Evolutionary conservation across 2,797 vertebrate species (phyloP).

Genomic region (Sciaenops ocellatus): DNA sequence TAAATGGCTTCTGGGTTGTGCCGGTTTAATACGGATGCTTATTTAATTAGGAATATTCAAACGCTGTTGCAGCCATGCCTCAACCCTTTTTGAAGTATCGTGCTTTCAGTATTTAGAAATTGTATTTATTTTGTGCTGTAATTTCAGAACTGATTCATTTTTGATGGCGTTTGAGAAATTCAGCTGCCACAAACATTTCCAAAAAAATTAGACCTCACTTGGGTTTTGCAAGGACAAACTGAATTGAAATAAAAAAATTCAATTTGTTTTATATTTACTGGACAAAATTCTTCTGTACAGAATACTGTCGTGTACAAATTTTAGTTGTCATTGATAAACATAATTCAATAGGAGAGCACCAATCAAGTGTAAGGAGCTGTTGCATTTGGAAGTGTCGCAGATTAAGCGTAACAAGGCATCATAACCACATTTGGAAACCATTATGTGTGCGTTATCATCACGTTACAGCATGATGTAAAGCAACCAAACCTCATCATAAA

Average conservation of each 20-base stretch:
- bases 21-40: conserved; percentile 15
- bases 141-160: conserved; percentile 26
- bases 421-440: conserved; percentile 30
- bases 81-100: conserved; percentile 11
- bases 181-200: background rate
- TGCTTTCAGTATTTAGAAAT: conserved; percentile 24
- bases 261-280: background rate
- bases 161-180: conserved; percentile 5
- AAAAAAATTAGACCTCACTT: background rate
- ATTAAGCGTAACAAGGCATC: conserved; percentile 33
- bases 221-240: background rate
- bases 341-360: conserved; percentile 47
- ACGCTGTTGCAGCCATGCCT: conserved; percentile 23
- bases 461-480: conserved; percentile 11
- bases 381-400: conserved; percentile 23
- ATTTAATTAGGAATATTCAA: conserved; percentile 33
- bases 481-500: background rate
- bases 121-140: background rate
- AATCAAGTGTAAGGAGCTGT: conserved; percentile 24
- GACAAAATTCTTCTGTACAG: background rate
- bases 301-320: conserved; percentile 19
- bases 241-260: background rate
- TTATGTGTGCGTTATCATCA: conserved; percentile 7
- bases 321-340: conserved; percentile 18
- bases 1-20: conserved; percentile 27